Evolutionary conservation across 1,140 invertebrate genomes (phyloP).

Genomic region (Vanessa atalanta): DNA sequence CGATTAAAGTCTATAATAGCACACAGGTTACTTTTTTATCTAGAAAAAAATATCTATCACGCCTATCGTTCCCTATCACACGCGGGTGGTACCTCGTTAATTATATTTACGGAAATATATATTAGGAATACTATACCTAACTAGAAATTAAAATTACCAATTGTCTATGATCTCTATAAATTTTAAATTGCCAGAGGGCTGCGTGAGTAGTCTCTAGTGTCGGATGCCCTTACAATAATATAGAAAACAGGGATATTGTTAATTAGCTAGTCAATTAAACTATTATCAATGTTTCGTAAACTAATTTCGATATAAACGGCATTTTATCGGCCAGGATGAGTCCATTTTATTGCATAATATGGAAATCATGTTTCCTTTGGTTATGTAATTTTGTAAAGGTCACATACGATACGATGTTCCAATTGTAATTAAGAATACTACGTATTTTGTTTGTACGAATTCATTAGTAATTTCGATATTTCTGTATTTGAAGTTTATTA

Average conservation of each 20-base stretch:
- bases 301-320: background rate
- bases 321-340: background rate
- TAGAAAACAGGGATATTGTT: background rate
- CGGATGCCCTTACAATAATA: background rate
- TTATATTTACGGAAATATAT: too few species aligned
- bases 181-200: too few species aligned
- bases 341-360: background rate
- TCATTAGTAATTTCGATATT: background rate
- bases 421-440: background rate
- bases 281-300: background rate
- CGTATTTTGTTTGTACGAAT: background rate
- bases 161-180: too few species aligned
- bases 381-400: background rate
- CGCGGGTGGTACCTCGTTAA: too few species aligned
- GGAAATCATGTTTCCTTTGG: background rate
- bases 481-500: too few species aligned
- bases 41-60: too few species aligned
- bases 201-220: too few species aligned
- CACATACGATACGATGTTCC: background rate
- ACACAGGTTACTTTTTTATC: too few species aligned
- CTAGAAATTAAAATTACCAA: too few species aligned
- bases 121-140: too few species aligned
- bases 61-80: too few species aligned
- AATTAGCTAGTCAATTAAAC: background rate
- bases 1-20: too few species aligned